phyloP scores from a whole-genome alignment of 1,140 invertebrate genomes.

The Leptonema lineaticorne region DNA sequence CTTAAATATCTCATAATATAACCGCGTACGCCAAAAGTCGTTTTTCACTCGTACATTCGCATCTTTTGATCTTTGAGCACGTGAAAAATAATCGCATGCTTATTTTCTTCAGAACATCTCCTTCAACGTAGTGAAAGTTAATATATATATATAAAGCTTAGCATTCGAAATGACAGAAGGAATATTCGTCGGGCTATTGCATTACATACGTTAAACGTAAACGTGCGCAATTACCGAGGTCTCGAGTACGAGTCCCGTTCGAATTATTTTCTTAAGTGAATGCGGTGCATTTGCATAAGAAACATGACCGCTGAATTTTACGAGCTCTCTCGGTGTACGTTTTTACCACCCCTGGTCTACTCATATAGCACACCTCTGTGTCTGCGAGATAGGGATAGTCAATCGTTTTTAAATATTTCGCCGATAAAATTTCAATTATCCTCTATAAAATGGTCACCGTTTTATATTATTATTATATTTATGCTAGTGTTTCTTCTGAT shows the following conservation, averaged over 20 bases:
- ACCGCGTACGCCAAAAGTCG: too few species aligned
- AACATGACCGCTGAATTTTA: slow-evolving; percentile 6
- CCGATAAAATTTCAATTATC: too few species aligned
- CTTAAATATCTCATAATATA: too few species aligned
- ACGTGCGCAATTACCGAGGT: background rate
- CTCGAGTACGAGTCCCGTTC: background rate
- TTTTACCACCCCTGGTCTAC: background rate
- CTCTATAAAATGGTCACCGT: too few species aligned
- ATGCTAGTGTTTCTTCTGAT: too few species aligned
- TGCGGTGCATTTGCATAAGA: slow-evolving; percentile 14
- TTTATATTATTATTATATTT: too few species aligned
- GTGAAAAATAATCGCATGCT: too few species aligned
- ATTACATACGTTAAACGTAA: background rate
- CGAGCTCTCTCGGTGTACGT: background rate
- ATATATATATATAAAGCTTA: background rate
- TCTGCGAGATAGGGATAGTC: too few species aligned
- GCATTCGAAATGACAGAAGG: background rate
- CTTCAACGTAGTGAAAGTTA: background rate
- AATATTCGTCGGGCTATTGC: background rate
- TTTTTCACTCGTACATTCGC: too few species aligned
- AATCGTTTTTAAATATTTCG: too few species aligned
- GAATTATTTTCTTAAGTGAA: slow-evolving; percentile 12
- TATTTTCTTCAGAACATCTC: background rate
- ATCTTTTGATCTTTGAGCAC: too few species aligned
- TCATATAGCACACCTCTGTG: too few species aligned